Conservation (phyloP, 2,888 invertebrate genomes). For the Spisula subtruncata region DNA sequence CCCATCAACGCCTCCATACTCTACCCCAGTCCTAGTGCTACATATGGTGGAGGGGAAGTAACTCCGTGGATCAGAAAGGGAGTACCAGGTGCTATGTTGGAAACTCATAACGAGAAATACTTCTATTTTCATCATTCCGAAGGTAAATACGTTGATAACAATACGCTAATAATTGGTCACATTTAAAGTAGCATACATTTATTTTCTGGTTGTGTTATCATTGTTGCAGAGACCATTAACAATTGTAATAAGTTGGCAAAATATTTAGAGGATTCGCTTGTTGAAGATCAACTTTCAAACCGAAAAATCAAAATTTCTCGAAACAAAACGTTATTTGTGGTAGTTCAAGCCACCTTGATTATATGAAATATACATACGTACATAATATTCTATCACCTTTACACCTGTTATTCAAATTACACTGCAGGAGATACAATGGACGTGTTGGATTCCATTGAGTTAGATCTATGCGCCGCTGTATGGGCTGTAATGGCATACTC, state of each 20-base stretch:
- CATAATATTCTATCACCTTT: too few relatives aligned
- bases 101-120: constrained; percentile 92
- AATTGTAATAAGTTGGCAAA: too few relatives aligned
- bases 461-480: constrained; percentile 93
- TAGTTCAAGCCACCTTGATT: too few relatives aligned
- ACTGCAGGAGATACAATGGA: constrained; percentile 92
- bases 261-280: too few relatives aligned
- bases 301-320: too few relatives aligned
- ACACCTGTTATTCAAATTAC: not conserved
- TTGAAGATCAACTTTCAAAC: too few relatives aligned
- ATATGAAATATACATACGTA: too few relatives aligned
- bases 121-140: constrained; percentile 93
- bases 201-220: too few relatives aligned
- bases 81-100: constrained; percentile 92
- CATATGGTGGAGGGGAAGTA: constrained; percentile 86
- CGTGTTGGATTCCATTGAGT: constrained; percentile 91
- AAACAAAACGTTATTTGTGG: too few relatives aligned
- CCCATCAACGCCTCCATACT: constrained; percentile 92
- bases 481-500: constrained; percentile 94
- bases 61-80: constrained; percentile 90
- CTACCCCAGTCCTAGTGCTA: not conserved
- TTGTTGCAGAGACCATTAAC: too few relatives aligned
- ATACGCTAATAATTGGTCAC: too few relatives aligned
- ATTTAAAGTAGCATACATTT: too few relatives aligned
- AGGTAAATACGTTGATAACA: constrained; percentile 88